Evolutionary conservation across 2,113 vertebrate genomes (phyloP).

Genomic region (Lophura nycthemera): DNA sequence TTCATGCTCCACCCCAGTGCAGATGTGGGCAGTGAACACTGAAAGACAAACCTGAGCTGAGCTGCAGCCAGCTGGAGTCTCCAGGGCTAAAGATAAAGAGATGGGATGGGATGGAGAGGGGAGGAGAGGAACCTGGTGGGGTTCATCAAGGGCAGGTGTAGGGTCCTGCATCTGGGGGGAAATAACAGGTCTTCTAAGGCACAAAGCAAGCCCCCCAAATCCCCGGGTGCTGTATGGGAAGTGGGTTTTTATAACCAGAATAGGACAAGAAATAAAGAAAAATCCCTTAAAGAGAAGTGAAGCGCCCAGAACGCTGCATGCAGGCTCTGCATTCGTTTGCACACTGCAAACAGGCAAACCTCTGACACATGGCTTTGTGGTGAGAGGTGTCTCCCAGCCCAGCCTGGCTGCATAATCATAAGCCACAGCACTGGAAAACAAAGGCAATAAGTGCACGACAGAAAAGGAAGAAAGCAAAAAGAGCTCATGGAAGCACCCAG

Average conservation of each 20-base stretch:
- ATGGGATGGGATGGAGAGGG: no score
- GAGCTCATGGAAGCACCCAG: neutral
- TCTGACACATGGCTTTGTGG: neutral
- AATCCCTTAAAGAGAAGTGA: neutral
- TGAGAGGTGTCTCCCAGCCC: accelerated
- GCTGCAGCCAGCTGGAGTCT: neutral
- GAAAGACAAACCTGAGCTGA: no score
- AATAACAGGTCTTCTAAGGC: neutral
- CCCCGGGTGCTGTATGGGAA: neutral
- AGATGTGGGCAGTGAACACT: no score
- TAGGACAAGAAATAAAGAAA: neutral
- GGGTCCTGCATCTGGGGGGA: no score
- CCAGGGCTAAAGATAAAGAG: neutral
- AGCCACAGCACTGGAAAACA: neutral
- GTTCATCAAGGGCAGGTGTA: no score
- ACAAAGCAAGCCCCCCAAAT: neutral
- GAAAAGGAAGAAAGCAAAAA: neutral
- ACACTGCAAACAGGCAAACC: neutral
- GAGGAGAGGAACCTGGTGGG: no score
- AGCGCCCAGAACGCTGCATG: no score
- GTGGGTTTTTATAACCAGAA: neutral
- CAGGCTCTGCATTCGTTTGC: accelerated
- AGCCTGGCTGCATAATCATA: neutral
- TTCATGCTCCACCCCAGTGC: neutral
- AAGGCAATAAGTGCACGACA: neutral